Evolutionary conservation across 2,888 invertebrate species (phyloP).

Genomic region (Leucophenga montana): DNA sequence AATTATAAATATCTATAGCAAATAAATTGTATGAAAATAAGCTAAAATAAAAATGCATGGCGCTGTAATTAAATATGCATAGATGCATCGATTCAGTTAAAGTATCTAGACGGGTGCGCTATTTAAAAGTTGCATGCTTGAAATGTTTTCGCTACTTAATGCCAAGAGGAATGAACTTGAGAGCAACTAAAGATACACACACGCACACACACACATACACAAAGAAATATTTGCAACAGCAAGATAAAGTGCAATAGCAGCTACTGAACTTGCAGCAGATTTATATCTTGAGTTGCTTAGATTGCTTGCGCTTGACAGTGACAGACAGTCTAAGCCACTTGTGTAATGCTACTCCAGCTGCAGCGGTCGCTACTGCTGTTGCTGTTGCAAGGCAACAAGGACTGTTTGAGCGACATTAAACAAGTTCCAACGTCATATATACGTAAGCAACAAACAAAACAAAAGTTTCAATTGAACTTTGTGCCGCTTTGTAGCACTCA

Average conservation of each 20-base stretch:
- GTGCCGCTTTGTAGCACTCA: background rate
- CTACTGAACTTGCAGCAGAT: background rate
- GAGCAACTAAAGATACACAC: conserved; percentile 34
- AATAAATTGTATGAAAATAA: background rate
- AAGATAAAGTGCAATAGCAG: conserved; percentile 15
- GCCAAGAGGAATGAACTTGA: conserved; percentile 66
- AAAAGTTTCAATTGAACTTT: conserved; percentile 14
- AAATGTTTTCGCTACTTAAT: conserved; percentile 55
- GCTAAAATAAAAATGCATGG: background rate
- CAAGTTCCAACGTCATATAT: too few species aligned
- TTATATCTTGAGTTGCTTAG: too few species aligned
- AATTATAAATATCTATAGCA: background rate
- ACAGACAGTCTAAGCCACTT: conserved; percentile 1
- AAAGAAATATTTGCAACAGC: background rate
- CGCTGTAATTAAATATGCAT: conserved; percentile 45
- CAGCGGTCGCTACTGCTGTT: background rate
- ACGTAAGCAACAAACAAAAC: too few species aligned
- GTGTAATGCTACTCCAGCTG: background rate
- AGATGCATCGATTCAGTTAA: too few species aligned
- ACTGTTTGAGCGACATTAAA: background rate
- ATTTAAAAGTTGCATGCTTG: conserved; percentile 56
- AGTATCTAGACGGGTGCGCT: conserved; percentile 42
- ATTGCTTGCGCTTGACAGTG: conserved; percentile 7
- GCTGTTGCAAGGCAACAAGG: too few species aligned
- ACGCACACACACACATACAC: background rate